A percentile compares a stretch with the other conserved stretches of the same genome.
phyloP scores from a whole-genome alignment of 2,888 invertebrate genomes.

The Xanthia icteritia region DNA sequence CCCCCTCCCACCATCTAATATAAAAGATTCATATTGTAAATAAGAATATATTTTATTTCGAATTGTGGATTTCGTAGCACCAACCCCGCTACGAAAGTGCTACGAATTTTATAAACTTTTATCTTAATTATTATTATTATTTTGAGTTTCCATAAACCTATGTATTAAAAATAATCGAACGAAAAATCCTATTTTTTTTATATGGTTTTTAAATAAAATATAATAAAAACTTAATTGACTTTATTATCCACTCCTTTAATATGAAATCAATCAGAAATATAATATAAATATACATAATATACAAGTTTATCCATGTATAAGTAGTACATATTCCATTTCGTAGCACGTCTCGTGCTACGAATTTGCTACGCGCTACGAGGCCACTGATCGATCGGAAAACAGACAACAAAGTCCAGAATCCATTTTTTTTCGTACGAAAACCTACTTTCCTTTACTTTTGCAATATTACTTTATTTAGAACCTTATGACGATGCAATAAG shows the following conservation, averaged over 20 bases:
- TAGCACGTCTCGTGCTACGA: constrained; percentile 80
- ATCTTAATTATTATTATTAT: background rate
- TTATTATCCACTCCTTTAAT: background rate
- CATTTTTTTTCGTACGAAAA: constrained; percentile 39
- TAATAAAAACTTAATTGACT: background rate
- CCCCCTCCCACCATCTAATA: too few species aligned
- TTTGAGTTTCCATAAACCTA: background rate
- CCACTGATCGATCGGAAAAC: constrained; percentile 66
- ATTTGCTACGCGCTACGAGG: constrained; percentile 82
- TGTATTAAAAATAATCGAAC: background rate
- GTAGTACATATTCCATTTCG: constrained; percentile 71
- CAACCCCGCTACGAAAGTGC: constrained; percentile 64
- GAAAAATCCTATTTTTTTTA: background rate
- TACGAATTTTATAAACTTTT: constrained; percentile 51
- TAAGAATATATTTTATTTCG: background rate
- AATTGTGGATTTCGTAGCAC: constrained; percentile 62
- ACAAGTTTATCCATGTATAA: constrained; percentile 56
- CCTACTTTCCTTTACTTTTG: constrained; percentile 20
- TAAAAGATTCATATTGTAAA: background rate
- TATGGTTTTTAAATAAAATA: too few species aligned
- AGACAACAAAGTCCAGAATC: constrained; percentile 52
- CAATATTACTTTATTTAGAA: constrained; percentile 21
- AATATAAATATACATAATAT: constrained; percentile 26
- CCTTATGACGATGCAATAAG: constrained; percentile 28
- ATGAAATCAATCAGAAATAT: constrained; percentile 1